Conservation (phyloP, 1,140 invertebrate species). For the Asobara japonica region DNA sequence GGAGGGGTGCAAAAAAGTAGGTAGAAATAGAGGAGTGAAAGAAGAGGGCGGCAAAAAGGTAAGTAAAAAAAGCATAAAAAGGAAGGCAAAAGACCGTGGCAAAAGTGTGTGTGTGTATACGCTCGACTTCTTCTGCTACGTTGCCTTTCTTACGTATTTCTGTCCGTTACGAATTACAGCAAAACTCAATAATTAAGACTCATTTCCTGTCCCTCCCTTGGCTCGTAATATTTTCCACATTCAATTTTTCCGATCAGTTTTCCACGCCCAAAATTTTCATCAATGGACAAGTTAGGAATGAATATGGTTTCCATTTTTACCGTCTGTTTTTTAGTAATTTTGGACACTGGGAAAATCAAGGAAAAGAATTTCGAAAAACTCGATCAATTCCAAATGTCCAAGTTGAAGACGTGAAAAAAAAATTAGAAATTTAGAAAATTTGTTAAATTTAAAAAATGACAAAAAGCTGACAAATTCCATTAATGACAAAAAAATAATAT, state of each 20-base stretch:
- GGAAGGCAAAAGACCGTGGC: conserved; percentile 8
- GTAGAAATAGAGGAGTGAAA: neutral
- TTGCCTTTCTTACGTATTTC: conserved; percentile 11
- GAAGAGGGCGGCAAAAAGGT: neutral
- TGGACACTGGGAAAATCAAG: too few species aligned
- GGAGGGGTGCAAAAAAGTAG: neutral
- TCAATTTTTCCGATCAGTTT: neutral
- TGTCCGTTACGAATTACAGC: neutral
- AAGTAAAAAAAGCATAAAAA: neutral
- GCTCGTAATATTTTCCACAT: neutral
- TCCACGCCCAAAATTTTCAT: too few species aligned
- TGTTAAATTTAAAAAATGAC: too few species aligned
- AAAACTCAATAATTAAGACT: conserved; percentile 13
- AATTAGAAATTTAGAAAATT: too few species aligned
- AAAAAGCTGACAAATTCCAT: too few species aligned
- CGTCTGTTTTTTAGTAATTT: too few species aligned
- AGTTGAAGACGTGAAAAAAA: too few species aligned
- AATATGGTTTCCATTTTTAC: too few species aligned
- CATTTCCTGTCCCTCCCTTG: conserved; percentile 2
- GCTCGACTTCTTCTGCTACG: neutral
- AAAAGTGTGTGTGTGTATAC: conserved; percentile 13
- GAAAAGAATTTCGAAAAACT: too few species aligned
- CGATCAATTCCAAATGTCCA: too few species aligned
- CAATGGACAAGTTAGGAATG: too few species aligned
- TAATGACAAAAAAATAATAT: too few species aligned